Evolutionary conservation across 2,797 vertebrate species (phyloP).

Genomic region (Mastacembelus armatus): DNA sequence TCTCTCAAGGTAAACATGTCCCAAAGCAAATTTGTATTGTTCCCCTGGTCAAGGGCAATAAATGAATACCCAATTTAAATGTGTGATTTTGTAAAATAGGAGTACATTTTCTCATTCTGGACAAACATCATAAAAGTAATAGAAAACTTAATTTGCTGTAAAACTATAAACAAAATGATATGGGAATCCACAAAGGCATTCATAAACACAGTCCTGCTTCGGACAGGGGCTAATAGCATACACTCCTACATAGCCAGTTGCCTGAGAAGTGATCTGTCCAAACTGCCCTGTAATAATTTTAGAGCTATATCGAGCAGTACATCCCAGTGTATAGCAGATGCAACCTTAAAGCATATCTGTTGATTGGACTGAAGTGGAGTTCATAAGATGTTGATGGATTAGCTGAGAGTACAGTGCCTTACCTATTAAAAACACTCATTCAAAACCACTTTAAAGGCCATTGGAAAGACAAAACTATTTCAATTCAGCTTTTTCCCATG

Average conservation of each 20-base stretch:
- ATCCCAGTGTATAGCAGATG: too few relatives aligned
- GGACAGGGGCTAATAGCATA: not conserved
- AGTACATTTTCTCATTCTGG: not conserved
- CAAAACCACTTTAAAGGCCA: slow-evolving; percentile 42
- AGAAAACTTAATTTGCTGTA: not conserved
- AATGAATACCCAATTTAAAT: slow-evolving; percentile 11
- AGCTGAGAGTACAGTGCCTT: not conserved
- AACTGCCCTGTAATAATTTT: not conserved
- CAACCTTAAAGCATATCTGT: not conserved
- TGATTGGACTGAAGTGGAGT: not conserved
- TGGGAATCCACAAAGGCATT: too few relatives aligned
- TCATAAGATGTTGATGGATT: slow-evolving; percentile 23
- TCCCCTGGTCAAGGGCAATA: not conserved
- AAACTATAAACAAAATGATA: slow-evolving; percentile 4
- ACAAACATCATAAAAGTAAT: slow-evolving; percentile 4
- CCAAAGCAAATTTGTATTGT: not conserved
- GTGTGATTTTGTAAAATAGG: not conserved
- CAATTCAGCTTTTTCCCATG: slow-evolving; percentile 38
- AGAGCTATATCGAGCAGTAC: not conserved
- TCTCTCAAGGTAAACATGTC: slow-evolving; percentile 2
- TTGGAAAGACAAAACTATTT: slow-evolving; percentile 41
- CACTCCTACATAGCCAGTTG: not conserved
- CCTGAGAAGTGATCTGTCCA: not conserved
- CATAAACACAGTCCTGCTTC: slow-evolving; percentile 2
- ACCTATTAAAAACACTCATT: slow-evolving; percentile 15